Evolutionary conservation across 2,797 vertebrate species (phyloP).

Genomic region (Rhinatrema bivittatum): DNA sequence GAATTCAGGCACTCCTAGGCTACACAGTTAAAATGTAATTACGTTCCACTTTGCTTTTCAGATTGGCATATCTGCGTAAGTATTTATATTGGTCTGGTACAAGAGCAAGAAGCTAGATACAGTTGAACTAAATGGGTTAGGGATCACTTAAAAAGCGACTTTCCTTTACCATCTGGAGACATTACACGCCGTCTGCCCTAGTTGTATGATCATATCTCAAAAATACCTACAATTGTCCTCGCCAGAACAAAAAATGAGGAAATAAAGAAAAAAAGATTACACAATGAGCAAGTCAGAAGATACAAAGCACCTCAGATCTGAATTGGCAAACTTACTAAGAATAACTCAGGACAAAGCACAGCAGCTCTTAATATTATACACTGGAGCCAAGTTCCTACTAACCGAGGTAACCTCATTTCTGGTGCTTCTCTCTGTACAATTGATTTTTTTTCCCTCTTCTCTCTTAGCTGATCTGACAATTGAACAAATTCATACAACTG

Average conservation of each 20-base stretch:
- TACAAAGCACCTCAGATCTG: constrained; percentile 24
- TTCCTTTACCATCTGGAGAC: constrained; percentile 14
- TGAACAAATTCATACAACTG: constrained; percentile 65
- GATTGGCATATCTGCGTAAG: constrained; percentile 31
- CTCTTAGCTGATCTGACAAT: constrained; percentile 63
- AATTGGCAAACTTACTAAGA: too few species aligned
- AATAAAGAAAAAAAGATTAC: constrained; percentile 20
- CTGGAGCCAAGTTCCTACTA: constrained; percentile 39
- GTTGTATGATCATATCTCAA: constrained; percentile 23
- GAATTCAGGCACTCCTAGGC: constrained; percentile 8
- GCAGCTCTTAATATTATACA: constrained; percentile 41
- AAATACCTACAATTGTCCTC: constrained; percentile 8
- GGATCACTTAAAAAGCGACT: constrained; percentile 31
- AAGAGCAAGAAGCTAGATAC: constrained; percentile 29
- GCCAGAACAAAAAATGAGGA: constrained; percentile 22
- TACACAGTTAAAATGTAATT: constrained; percentile 41
- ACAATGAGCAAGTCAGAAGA: too few species aligned
- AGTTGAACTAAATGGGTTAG: constrained; percentile 19
- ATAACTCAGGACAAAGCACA: constrained; percentile 30
- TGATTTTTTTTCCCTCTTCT: constrained; percentile 41
- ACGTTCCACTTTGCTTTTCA: constrained; percentile 39
- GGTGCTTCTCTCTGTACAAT: constrained; percentile 52
- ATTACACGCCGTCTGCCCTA: constrained; percentile 12
- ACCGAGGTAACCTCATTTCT: constrained; percentile 55
- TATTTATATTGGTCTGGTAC: constrained; percentile 36